Evolutionary conservation across 2,797 vertebrate species (phyloP).

Genomic region (Labroides dimidiatus): DNA sequence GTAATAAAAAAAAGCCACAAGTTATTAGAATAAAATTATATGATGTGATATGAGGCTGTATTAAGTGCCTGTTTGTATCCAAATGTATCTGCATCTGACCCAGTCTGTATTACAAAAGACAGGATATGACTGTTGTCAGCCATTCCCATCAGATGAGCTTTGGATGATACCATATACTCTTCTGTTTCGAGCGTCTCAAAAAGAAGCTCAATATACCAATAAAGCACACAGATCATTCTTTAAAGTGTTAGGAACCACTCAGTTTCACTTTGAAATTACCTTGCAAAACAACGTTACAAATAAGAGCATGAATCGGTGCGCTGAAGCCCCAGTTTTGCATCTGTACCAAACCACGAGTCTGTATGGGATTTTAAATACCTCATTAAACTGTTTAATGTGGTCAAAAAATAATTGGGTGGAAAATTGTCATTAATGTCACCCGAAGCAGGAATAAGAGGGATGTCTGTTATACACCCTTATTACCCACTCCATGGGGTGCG

Average conservation of each 20-base stretch:
- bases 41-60: no score
- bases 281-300: not conserved
- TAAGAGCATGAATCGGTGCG: not conserved
- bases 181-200: not conserved
- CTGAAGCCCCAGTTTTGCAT: no score
- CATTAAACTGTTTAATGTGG: no score
- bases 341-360: not conserved
- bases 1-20: not conserved
- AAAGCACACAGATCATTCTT: not conserved
- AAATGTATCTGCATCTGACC: no score
- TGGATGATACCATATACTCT: not conserved
- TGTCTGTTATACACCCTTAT: not conserved
- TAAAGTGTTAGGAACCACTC: not conserved
- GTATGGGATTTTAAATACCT: not conserved
- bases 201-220: not conserved
- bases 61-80: no score
- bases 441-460: not conserved
- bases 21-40: no score
- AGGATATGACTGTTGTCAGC: no score
- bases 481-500: not conserved
- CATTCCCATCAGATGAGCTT: no score
- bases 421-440: no score
- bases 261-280: not conserved
- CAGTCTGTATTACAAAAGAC: not conserved
- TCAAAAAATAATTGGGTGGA: not conserved